A percentile compares a stretch with the other conserved stretches of the same genome.
Evolutionary conservation across 2,113 vertebrate genomes (phyloP).

Genomic region (Prochilodus magdalenae): DNA sequence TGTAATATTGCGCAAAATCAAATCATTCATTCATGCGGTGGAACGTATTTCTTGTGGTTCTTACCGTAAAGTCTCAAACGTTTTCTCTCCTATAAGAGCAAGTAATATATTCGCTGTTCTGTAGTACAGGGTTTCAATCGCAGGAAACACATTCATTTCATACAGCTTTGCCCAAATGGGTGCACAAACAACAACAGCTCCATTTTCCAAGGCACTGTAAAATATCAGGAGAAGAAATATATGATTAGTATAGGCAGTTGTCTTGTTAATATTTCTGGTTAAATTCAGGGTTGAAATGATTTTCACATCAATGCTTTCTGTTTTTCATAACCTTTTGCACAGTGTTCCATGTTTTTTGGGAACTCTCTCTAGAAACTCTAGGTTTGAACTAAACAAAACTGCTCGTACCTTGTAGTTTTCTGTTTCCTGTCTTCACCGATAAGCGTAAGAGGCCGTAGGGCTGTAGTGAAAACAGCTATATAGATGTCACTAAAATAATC

Average conservation of each 20-base stretch:
- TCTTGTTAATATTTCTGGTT: too few species aligned
- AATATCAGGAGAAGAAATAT: background rate
- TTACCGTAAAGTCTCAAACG: background rate
- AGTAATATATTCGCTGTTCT: background rate
- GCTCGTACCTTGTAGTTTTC: background rate
- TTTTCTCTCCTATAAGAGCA: background rate
- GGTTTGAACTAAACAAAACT: too few species aligned
- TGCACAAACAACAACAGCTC: background rate
- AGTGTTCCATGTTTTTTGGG: too few species aligned
- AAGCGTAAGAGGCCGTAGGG: background rate
- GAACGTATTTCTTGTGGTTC: background rate
- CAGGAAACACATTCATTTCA: background rate
- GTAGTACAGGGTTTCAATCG: background rate
- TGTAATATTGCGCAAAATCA: too few species aligned
- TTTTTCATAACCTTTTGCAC: too few species aligned
- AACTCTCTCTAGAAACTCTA: too few species aligned
- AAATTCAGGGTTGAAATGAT: too few species aligned
- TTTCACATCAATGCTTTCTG: too few species aligned
- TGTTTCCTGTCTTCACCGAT: background rate
- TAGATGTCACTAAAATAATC: background rate
- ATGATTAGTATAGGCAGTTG: background rate
- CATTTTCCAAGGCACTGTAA: background rate
- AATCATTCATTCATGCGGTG: too few species aligned
- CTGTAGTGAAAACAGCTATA: background rate
- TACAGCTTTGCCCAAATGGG: constrained; percentile 11